phyloP scores from a whole-genome alignment of 2,888 invertebrate species.

The Himalopsyche anomala region DNA sequence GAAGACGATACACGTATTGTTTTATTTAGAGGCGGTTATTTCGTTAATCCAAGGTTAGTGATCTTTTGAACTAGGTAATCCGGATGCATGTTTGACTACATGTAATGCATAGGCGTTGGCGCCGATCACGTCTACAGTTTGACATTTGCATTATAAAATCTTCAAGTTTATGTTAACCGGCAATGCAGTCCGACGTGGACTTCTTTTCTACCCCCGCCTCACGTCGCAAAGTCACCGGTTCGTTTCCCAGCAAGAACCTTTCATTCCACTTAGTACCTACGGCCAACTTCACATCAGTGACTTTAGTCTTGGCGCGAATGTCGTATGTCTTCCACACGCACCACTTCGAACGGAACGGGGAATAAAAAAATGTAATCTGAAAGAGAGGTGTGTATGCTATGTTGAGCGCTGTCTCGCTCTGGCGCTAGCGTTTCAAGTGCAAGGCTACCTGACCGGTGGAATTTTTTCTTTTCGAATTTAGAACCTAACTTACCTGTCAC shows the following conservation, averaged over 20 bases:
- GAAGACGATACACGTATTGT: too few relatives aligned
- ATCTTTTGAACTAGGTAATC: too few relatives aligned
- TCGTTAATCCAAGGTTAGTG: too few relatives aligned
- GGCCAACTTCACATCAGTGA: constrained; percentile 2
- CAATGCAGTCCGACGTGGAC: neutral
- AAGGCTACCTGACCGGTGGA: constrained; percentile 59
- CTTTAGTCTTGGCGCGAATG: constrained; percentile 31
- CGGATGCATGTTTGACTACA: too few relatives aligned
- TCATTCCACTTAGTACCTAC: constrained; percentile 14
- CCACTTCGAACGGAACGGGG: neutral
- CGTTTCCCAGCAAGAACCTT: constrained; percentile 30
- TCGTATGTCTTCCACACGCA: constrained; percentile 7
- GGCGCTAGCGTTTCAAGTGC: constrained; percentile 51
- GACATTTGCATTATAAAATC: neutral
- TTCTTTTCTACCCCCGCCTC: constrained; percentile 7
- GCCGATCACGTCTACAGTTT: too few relatives aligned
- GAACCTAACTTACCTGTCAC: constrained; percentile 56
- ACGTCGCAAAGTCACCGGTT: neutral
- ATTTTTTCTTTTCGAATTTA: constrained; percentile 59
- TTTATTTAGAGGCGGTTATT: too few relatives aligned
- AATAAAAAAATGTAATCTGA: constrained; percentile 1
- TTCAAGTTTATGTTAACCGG: neutral
- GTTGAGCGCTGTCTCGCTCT: constrained; percentile 34
- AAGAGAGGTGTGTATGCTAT: neutral
- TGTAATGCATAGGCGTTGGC: too few relatives aligned